Evolutionary conservation across 2,888 invertebrate species (phyloP), one percentile per base, ranked within the genome.

Genomic region (Scaptomyza flava): DNA sequence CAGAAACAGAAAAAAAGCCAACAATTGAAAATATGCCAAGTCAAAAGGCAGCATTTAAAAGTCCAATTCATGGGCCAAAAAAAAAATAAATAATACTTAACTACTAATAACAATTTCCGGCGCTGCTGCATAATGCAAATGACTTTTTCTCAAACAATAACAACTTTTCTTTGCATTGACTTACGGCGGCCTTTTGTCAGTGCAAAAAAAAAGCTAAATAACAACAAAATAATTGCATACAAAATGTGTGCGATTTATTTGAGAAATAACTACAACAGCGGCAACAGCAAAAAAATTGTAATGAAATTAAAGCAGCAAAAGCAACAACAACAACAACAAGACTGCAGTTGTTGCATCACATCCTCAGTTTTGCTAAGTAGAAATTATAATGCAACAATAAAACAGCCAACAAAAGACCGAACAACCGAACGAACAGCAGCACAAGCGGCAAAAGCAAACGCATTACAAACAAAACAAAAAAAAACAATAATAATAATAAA

Each of bases 241-340:
- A 88, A 88, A 84, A 88, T 84, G 88, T 88, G 81, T 83, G 89
- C 89, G 89, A 88, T 84, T 84, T 88, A 83, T 88, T 83, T 83
- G 87, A 87, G 84, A 87, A 86, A 85, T 82, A 87, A 87, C 71
- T 62, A 65, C 77, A 61, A 46, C 79, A 57, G 64, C 62, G 64
- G 30, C 57, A 34, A 38, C 42, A 50, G 36, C 47, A 48, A 41
- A 52, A 53, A 34, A 38, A 68, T 53, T 85, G 77, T 87, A 81
- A 81, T 81, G 81, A 81, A 81, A 82, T 82, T 77, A 87, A 82
- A 85, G 84, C 87, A 84, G 17, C 59, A 47, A 2, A 0, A 30
- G 27, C 50, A 53, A 38, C 51, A 61, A 36, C 31, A 45, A 42
- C 62, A 51, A 54, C 23, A 20, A 45, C 46, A 58, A 14, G 45